Percentiles rank a stretch among this genome's conserved stretches.
Evolutionary conservation across 1,140 invertebrate genomes (phyloP).

Genomic region (Neodiprion pinetum): DNA sequence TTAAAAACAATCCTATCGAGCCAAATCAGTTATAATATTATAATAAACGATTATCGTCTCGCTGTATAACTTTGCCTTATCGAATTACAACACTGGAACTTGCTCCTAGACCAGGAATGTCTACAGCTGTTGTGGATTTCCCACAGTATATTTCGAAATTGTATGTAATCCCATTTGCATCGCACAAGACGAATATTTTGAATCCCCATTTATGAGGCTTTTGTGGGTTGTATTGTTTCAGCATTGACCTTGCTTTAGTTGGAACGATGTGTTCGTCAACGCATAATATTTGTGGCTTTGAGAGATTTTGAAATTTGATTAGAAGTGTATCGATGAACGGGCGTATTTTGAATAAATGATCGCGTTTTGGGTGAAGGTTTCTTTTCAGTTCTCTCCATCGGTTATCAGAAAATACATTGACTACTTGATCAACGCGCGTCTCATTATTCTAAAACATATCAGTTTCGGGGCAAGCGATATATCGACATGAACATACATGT

Average conservation of each 20-base stretch:
- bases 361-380: slow-evolving; percentile 41
- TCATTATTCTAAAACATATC: slow-evolving; percentile 14
- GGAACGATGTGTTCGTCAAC: slow-evolving; percentile 49
- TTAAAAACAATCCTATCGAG: slow-evolving; percentile 42
- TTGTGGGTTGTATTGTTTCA: slow-evolving; percentile 54
- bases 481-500: slow-evolving; percentile 35
- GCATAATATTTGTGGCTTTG: slow-evolving; percentile 46
- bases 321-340: slow-evolving; percentile 42
- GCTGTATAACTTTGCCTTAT: slow-evolving; percentile 43
- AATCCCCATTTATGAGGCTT: slow-evolving; percentile 58
- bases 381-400: slow-evolving; percentile 46
- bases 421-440: slow-evolving; percentile 22
- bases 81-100: slow-evolving; percentile 46
- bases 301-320: slow-evolving; percentile 37
- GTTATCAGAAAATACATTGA: slow-evolving; percentile 54
- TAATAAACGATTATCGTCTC: slow-evolving; percentile 45
- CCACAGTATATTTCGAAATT: slow-evolving; percentile 57
- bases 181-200: slow-evolving; percentile 52
- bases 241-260: slow-evolving; percentile 51
- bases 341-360: slow-evolving; percentile 51
- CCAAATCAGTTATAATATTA: slow-evolving; percentile 51
- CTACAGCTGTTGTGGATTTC: slow-evolving; percentile 32
- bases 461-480: slow-evolving; percentile 26
- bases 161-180: slow-evolving; percentile 46
- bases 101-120: slow-evolving; percentile 42